Evolutionary conservation across 2,113 vertebrate genomes (phyloP), one percentile per base, ranked within the genome.

Genomic region (Xyrauchen texanus): DNA sequence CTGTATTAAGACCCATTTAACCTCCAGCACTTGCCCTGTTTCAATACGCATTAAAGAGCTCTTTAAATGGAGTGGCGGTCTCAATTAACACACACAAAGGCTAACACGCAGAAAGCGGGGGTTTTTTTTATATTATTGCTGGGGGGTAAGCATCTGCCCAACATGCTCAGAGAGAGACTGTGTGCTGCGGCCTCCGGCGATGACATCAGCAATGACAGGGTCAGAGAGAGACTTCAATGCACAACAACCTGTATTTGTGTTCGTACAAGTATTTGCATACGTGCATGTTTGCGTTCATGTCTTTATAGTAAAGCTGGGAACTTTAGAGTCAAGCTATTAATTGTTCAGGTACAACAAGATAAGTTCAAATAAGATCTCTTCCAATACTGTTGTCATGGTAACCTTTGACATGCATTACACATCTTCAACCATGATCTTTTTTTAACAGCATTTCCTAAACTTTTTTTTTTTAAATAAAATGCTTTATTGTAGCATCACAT

Each of bases 71-170:
- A 97, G 94, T 90, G 92, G 92, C 93, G 84, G 94, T 92, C 95
- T 97, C 95, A 96, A 98, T 98, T 98, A 97, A 96, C 92, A 91
- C 92, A 92, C 93, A 99, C 96, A 99, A 98, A 98, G 94, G 94
- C 93, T 93, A 93, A 88, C 91, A 82, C 82, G 83, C 86, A 76
- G 78, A 49, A 7, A 71, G 68, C 61, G 6, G 60, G 92, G 90
- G 93, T 94, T n/a, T n/a, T n/a, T n/a, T n/a, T n/a, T n/a, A n/a
- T n/a, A n/a, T n/a, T n/a, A n/a, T n/a, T n/a, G n/a, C n/a, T n/a
- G n/a, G 21, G 21, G 93, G 21, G 21, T 34, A 34, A 95, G 94
- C 96, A 98, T 98, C 96, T 99, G 96, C 94, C 94, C 93, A 93
- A 94, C 94, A 93, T 93, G 93, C 93, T 95, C 94, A 93, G 87